These are phyloP conservation scores for Megaceryle torquata DNA, from an alignment of 2,113 vertebrate species.

Conservation along the genomic window DNA sequence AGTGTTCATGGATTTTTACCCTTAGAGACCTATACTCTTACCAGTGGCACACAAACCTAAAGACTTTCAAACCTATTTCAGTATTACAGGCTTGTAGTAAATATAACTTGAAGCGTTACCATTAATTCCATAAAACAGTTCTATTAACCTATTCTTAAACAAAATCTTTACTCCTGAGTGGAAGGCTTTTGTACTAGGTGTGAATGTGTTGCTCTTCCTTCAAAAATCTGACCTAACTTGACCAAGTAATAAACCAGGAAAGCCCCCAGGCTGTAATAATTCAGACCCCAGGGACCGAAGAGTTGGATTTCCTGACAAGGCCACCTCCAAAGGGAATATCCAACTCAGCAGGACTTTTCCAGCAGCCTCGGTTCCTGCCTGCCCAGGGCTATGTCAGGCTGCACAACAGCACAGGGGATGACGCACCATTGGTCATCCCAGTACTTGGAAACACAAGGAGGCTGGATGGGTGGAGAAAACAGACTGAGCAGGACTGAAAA, in stretches of 20 bases:
- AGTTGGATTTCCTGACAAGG: not conserved
- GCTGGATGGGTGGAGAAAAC: fast-evolving
- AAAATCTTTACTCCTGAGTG: not conserved
- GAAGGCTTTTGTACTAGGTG: not conserved
- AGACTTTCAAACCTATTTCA: not conserved
- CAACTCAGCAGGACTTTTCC: not conserved
- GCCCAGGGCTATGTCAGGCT: not conserved
- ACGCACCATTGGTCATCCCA: not conserved
- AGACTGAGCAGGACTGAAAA: not conserved
- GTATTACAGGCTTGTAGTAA: not conserved
- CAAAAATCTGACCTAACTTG: not conserved
- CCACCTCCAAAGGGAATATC: not conserved
- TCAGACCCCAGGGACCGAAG: not conserved
- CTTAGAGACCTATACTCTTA: not conserved
- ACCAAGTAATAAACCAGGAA: not conserved
- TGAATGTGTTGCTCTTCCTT: not conserved
- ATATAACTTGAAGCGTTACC: not conserved
- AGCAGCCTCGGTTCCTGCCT: not conserved
- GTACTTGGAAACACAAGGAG: not conserved
- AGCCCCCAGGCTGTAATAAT: not conserved
- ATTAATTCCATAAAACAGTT: not conserved
- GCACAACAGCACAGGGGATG: not conserved
- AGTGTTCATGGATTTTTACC: not conserved
- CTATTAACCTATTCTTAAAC: not conserved
- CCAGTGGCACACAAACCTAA: not conserved